Conservation (phyloP, 2,113 vertebrate species). For the Oreocharis arfaki region DNA sequence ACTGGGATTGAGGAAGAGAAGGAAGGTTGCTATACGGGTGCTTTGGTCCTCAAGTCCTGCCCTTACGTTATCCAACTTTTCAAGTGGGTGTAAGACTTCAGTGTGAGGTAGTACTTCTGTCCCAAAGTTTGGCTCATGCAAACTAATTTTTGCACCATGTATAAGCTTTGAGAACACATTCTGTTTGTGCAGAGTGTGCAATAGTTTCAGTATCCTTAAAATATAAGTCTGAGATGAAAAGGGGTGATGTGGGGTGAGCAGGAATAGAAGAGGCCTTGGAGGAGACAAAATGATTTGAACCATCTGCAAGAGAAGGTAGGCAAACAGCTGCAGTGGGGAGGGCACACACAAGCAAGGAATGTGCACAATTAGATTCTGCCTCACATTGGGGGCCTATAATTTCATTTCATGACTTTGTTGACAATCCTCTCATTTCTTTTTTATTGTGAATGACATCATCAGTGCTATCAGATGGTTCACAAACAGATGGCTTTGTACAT, state of each 20-base stretch:
- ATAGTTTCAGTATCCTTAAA: neutral
- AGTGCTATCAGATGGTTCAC: neutral
- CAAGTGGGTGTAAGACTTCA: neutral
- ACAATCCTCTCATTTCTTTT: neutral
- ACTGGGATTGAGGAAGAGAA: neutral
- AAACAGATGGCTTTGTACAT: neutral
- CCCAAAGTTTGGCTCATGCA: neutral
- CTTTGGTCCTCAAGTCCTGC: neutral
- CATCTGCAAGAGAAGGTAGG: neutral
- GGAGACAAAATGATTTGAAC: neutral
- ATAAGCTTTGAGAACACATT: neutral
- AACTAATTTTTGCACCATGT: neutral
- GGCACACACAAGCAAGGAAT: neutral
- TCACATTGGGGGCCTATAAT: neutral
- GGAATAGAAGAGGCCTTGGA: neutral
- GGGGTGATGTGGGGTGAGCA: neutral
- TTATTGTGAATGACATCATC: conserved; percentile 6
- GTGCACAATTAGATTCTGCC: neutral
- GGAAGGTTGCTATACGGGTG: neutral
- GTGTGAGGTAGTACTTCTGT: neutral
- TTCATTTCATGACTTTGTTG: conserved; percentile 7
- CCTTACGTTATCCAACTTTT: neutral
- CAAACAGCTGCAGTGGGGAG: neutral
- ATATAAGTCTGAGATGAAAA: neutral
- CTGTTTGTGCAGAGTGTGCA: neutral